Evolutionary conservation across 2,888 invertebrate genomes (phyloP), one percentile per base, ranked within the genome.

Genomic region (Margaritifera margaritifera): DNA sequence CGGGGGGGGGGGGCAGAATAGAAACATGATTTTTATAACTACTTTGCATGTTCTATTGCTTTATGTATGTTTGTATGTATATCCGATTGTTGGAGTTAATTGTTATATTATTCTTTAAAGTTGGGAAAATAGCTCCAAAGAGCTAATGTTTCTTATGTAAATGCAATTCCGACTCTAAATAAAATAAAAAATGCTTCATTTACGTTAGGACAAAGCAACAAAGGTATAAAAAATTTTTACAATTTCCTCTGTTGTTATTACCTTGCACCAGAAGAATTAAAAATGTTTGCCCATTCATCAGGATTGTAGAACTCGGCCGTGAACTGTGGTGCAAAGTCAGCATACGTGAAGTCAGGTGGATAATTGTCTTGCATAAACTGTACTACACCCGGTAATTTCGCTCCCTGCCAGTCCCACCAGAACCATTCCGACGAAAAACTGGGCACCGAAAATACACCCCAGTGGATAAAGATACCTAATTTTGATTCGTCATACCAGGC

Each of bases 291-390:
- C 96, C 98, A 98, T 82, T 94, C 91, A 0, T 92, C 90, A 0
- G 97, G 93, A 87, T 97, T 92, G 86, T 94, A 98, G 84, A 97
- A 94, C 89, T 97, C 96, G 0, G 96, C 80, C 18, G 93, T 96
- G 83, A 98, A 97, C 85, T 94, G 60, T 25, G 92, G 92, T 0
- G 94, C 98, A 90, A 98, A 98, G 69, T 98, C 96, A 86, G 96
- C 96, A 90, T 98, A 98, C 0, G 94, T 93, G 85, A 96, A 96
- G 63, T 92, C 92, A 3, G 96, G 95, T 64, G 93, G 94, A 89
- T 95, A 98, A 85, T 95, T 95, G 57, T 93, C 91, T 51, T 92
- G 89, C 95, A 98, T 96, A 87, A 94, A 98, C 19, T 83, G 74
- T 4, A 84, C 79, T 62, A 84, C 77, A n/a, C 78, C 84, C 6